Evolutionary conservation across 1,140 invertebrate genomes (phyloP).

Genomic region (Schlechtendalia chinensis): DNA sequence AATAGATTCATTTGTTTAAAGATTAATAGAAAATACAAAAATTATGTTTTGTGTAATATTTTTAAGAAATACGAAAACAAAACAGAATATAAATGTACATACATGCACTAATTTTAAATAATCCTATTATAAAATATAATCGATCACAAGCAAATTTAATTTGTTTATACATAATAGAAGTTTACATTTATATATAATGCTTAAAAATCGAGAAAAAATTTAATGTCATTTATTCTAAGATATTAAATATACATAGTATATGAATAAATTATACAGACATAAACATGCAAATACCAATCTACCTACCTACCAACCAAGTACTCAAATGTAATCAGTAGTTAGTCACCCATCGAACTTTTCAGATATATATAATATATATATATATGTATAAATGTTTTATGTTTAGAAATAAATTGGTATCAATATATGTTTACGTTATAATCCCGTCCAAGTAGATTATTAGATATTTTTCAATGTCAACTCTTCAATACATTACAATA

Average conservation of each 20-base stretch:
- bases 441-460: not conserved
- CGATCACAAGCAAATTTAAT: not conserved
- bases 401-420: not conserved
- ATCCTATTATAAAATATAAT: not conserved
- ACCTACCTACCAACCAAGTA: not conserved
- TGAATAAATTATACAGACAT: not conserved
- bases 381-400: not conserved
- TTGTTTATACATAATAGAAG: not conserved
- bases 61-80: no score
- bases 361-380: not conserved
- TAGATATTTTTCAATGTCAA: not conserved
- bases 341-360: no score
- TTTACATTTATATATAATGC: not conserved
- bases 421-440: not conserved
- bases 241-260: not conserved
- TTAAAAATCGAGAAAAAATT: not conserved
- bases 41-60: no score
- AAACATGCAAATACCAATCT: not conserved
- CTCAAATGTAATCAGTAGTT: no score
- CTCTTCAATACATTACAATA: not conserved
- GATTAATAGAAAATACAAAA: no score
- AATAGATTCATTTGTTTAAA: no score
- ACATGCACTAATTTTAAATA: no score
- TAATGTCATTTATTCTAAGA: not conserved
- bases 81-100: no score